These are phyloP conservation scores for Sebastes paucispinis DNA, from an alignment of 2,797 vertebrate genomes.

Conservation along the genomic window DNA sequence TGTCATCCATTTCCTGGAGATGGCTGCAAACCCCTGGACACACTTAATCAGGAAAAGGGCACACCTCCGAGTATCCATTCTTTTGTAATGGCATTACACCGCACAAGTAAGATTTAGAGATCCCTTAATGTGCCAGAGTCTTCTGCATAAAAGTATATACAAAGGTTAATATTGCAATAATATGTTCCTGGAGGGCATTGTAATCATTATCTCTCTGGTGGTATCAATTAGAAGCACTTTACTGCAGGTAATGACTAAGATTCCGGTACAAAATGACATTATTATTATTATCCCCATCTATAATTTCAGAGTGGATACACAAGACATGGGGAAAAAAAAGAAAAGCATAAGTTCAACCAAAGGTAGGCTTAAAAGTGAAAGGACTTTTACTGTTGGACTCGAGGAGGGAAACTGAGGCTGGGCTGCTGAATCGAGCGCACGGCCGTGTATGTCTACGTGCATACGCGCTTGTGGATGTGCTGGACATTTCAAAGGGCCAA, in stretches of 20 bases:
- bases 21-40: conserved; percentile 83
- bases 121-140: conserved; percentile 88
- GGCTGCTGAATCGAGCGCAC: conserved; percentile 3
- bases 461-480: conserved; percentile 31
- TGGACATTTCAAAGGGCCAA: conserved; percentile 61
- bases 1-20: conserved; percentile 81
- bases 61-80: conserved; percentile 85
- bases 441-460: neutral
- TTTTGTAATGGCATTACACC: conserved; percentile 85
- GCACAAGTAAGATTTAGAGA: conserved; percentile 89
- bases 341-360: conserved; percentile 85
- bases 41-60: conserved; percentile 88
- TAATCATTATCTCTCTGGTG: conserved; percentile 90
- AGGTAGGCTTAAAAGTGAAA: conserved; percentile 83
- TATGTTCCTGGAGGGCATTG: conserved; percentile 91
- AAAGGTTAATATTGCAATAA: conserved; percentile 92
- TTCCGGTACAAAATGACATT: conserved; percentile 89
- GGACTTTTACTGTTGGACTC: conserved; percentile 66
- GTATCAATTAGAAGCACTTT: conserved; percentile 92
- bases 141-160: conserved; percentile 92
- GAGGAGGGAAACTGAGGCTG: conserved; percentile 61
- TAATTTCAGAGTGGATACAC: conserved; percentile 88
- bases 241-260: conserved; percentile 90
- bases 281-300: conserved; percentile 91
- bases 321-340: conserved; percentile 74